Percentiles rank a stretch among this genome's conserved stretches.
Conservation (phyloP, 2,113 vertebrate genomes). For the Tyrannus savana region DNA sequence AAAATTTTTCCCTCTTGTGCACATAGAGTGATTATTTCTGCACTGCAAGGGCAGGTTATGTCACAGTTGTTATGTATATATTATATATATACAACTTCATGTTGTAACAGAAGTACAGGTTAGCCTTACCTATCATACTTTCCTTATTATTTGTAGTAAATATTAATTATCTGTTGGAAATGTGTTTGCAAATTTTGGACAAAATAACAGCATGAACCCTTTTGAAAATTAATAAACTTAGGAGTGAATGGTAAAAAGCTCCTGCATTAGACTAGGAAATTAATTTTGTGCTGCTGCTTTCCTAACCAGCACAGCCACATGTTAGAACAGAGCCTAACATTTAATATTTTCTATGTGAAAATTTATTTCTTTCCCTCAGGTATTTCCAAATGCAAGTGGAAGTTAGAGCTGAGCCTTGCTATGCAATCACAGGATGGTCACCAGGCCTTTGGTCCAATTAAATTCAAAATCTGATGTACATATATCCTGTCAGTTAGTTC, state of each 20-base stretch:
- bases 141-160: neutral
- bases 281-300: neutral
- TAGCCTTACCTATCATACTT: neutral
- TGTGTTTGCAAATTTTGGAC: neutral
- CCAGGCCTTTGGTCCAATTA: neutral
- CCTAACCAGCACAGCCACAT: neutral
- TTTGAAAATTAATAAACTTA: neutral
- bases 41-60: neutral
- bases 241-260: neutral
- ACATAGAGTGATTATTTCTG: neutral
- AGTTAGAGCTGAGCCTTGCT: neutral
- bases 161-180: neutral
- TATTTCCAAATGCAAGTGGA: neutral
- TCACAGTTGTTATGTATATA: neutral
- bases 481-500: neutral
- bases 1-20: neutral
- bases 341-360: neutral
- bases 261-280: neutral
- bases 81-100: neutral
- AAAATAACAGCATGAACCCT: neutral
- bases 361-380: neutral
- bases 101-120: neutral
- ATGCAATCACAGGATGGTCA: neutral
- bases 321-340: neutral
- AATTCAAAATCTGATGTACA: neutral